These are phyloP conservation scores for Drosophila seclusa DNA, from an alignment of 2,888 invertebrate genomes.

Conservation along the genomic window DNA sequence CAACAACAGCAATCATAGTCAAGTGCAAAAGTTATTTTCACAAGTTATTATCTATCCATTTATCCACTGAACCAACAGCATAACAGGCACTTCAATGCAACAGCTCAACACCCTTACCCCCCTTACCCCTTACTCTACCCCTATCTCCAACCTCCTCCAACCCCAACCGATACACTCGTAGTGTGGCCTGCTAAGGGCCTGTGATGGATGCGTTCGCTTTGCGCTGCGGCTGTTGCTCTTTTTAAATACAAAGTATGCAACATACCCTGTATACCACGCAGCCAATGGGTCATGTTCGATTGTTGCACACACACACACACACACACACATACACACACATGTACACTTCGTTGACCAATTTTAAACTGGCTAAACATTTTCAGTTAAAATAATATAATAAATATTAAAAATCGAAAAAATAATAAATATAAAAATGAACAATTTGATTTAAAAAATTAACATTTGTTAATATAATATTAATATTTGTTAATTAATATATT, in stretches of 20 bases:
- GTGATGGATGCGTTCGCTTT: constrained; percentile 58
- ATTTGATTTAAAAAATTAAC: background rate
- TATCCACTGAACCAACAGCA: constrained; percentile 69
- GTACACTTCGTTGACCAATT: background rate
- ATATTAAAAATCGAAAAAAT: background rate
- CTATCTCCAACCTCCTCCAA: background rate
- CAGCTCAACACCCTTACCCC: constrained; percentile 40
- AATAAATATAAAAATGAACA: background rate
- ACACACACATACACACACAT: background rate
- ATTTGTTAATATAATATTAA: background rate
- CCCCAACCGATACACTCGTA: constrained; percentile 8
- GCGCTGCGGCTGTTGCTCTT: constrained; percentile 58
- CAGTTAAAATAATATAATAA: too few species aligned
- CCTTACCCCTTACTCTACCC: background rate
- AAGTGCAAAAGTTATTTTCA: constrained; percentile 80
- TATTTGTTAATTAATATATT: background rate
- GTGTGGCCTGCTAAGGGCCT: constrained; percentile 51
- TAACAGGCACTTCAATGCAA: constrained; percentile 55
- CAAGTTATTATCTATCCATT: constrained; percentile 79
- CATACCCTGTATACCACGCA: constrained; percentile 15
- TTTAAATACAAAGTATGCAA: constrained; percentile 20
- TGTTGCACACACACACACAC: background rate
- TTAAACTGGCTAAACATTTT: background rate
- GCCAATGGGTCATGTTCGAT: background rate
- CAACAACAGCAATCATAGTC: constrained; percentile 40